These are phyloP conservation scores for Sogatella furcifera DNA, from an alignment of 1,140 invertebrate genomes.

Conservation along the genomic window DNA sequence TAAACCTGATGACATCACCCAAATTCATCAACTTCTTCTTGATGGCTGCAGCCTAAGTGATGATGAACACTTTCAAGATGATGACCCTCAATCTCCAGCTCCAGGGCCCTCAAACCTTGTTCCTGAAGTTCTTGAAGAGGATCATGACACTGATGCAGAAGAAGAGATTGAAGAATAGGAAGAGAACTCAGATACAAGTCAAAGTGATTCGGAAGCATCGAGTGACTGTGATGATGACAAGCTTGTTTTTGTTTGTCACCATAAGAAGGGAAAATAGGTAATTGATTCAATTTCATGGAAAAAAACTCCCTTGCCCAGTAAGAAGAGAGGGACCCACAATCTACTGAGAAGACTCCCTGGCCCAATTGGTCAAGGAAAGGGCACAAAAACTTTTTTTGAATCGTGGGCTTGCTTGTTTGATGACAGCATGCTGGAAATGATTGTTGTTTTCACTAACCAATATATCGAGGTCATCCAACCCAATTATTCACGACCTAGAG, in stretches of 20 bases:
- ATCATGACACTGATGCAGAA: conserved; percentile 10
- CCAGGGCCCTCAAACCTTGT: conserved; percentile 8
- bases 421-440: conserved; percentile 11
- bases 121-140: conserved; percentile 10
- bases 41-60: conserved; percentile 14
- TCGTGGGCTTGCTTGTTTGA: conserved; percentile 11
- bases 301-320: conserved; percentile 9
- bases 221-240: conserved; percentile 6
- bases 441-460: conserved; percentile 13
- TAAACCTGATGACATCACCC: conserved; percentile 12
- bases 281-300: conserved; percentile 15
- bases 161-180: conserved; percentile 13
- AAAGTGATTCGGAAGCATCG: conserved; percentile 13
- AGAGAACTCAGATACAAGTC: conserved; percentile 13
- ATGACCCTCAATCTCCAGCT: conserved; percentile 11
- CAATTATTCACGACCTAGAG: conserved; percentile 15
- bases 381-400: conserved; percentile 1
- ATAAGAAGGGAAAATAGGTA: conserved; percentile 12
- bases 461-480: conserved; percentile 9
- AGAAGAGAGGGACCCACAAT: conserved; percentile 5
- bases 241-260: conserved; percentile 6
- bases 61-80: conserved; percentile 6
- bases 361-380: conserved; percentile 4
- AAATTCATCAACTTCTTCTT: conserved; percentile 16
- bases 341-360: conserved; percentile 12